Evolutionary conservation across 2,888 invertebrate genomes (phyloP).

Genomic region (Drosophila diplacantha): DNA sequence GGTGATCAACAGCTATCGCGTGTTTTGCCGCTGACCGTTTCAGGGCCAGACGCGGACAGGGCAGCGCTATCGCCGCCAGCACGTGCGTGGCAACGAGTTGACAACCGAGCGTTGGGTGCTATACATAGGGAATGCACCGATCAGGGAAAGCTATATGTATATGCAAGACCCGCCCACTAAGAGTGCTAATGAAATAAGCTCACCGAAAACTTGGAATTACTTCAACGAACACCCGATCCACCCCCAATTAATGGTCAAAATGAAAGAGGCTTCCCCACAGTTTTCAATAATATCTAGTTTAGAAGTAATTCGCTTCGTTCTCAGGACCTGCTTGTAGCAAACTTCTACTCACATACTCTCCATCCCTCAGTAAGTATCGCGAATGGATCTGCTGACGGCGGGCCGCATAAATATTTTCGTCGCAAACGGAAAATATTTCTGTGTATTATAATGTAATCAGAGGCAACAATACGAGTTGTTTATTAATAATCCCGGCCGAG

Average conservation of each 20-base stretch:
- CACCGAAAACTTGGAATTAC: not conserved
- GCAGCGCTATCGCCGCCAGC: slow-evolving; percentile 16
- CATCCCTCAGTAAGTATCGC: slow-evolving; percentile 1
- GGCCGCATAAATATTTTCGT: not conserved
- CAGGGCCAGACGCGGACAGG: slow-evolving; percentile 16
- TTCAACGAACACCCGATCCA: not conserved
- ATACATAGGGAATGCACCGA: not conserved
- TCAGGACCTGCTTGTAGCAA: not conserved
- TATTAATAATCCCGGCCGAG: slow-evolving; percentile 30
- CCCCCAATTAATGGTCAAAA: not conserved
- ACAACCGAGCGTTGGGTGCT: not conserved
- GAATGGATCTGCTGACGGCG: not conserved
- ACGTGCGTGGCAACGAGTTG: slow-evolving; percentile 25
- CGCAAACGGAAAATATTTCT: slow-evolving; percentile 17
- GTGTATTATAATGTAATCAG: slow-evolving; percentile 30
- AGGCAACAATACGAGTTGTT: slow-evolving; percentile 26
- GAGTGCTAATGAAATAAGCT: not conserved
- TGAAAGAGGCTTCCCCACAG: not conserved
- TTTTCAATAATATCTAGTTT: not conserved
- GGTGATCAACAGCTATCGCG: slow-evolving; percentile 23
- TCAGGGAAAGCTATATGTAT: not conserved
- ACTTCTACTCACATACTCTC: not conserved
- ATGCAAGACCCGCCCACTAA: not conserved
- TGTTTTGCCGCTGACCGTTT: slow-evolving; percentile 9
- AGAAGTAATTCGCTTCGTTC: not conserved